These are phyloP conservation scores for Piliocolobus tephrosceles DNA, from an alignment of 2,113 vertebrate genomes.

Conservation along the genomic window DNA sequence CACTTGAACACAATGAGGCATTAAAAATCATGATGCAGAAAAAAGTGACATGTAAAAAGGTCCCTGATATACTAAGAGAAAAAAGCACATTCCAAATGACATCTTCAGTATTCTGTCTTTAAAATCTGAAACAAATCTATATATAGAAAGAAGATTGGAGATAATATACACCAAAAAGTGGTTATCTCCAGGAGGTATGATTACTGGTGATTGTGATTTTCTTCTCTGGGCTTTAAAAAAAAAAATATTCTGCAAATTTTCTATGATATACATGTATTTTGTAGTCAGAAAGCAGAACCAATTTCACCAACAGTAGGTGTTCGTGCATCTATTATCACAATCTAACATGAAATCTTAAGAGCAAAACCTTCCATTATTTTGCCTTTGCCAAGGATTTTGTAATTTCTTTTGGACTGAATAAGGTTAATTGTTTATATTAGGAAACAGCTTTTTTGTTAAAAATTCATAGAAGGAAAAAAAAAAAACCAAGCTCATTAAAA, in stretches of 20 bases:
- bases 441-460: background rate
- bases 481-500: background rate
- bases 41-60: background rate
- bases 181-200: background rate
- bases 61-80: background rate
- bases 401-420: background rate
- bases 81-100: background rate
- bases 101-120: background rate
- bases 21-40: background rate
- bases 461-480: background rate
- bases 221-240: background rate
- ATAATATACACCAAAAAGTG: background rate
- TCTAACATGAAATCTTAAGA: background rate
- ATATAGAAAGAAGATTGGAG: background rate
- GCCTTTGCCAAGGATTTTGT: background rate
- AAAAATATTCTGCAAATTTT: background rate
- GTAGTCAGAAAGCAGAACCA: background rate
- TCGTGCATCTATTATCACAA: background rate
- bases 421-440: background rate
- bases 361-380: background rate
- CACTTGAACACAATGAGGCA: background rate
- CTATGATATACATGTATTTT: background rate
- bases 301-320: background rate
- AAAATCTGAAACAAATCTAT: slow-evolving; percentile 14
- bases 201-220: background rate